Conservation (phyloP, 2,113 vertebrate genomes). For the Pterophyllum scalare region DNA sequence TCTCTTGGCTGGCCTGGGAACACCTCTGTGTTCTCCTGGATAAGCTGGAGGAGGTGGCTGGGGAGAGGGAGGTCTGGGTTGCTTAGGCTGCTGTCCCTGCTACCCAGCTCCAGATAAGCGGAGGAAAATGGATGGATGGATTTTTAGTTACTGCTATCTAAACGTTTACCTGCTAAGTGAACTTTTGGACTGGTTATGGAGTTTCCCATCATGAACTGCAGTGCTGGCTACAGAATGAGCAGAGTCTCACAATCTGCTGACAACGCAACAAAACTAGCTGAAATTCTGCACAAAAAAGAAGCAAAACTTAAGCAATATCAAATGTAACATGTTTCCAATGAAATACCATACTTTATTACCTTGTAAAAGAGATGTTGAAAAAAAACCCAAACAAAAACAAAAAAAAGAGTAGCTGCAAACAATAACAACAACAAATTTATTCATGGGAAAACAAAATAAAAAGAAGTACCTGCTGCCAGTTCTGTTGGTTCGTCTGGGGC, state of each 20-base stretch:
- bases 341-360: background rate
- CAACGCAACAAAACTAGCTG: background rate
- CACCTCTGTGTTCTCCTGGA: no score
- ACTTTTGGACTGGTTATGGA: background rate
- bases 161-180: conserved; percentile 27
- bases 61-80: no score
- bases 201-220: background rate
- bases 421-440: background rate
- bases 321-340: background rate
- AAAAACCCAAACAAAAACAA: no score
- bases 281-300: background rate
- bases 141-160: background rate
- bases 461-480: conserved; percentile 28
- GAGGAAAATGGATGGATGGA: background rate
- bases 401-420: background rate
- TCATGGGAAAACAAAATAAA: background rate
- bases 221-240: background rate
- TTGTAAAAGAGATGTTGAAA: background rate
- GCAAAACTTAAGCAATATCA: background rate
- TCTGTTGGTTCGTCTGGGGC: background rate
- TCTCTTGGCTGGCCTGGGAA: no score
- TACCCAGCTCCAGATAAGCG: no score
- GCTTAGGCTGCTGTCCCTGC: no score
- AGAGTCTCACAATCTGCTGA: conserved; percentile 12
- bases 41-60: no score